Evolutionary conservation across 2,888 invertebrate species (phyloP).

Genomic region (Acleris literana): DNA sequence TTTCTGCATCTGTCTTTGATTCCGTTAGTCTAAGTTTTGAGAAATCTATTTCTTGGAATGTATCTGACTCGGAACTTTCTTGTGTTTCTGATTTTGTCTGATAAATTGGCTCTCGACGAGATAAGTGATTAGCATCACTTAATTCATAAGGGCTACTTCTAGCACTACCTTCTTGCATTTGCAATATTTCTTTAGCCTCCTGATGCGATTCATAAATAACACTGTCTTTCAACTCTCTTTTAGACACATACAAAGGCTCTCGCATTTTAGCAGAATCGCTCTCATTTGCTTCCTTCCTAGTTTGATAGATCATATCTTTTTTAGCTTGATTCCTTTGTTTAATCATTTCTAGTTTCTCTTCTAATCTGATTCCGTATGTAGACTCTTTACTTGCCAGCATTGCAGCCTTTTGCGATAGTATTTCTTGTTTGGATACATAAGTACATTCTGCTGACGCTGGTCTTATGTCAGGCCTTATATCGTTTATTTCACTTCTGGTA

Average conservation of each 20-base stretch:
- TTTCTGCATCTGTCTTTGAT: constrained; percentile 77
- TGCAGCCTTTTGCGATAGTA: constrained; percentile 78
- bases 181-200: constrained; percentile 67
- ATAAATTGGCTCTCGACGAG: constrained; percentile 75
- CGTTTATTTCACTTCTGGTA: constrained; percentile 60
- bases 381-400: constrained; percentile 75
- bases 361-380: constrained; percentile 64
- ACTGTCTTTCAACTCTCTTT: constrained; percentile 78
- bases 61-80: constrained; percentile 56
- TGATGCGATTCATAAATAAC: constrained; percentile 81
- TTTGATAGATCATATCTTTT: constrained; percentile 80
- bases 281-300: constrained; percentile 77
- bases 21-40: constrained; percentile 76
- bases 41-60: constrained; percentile 79
- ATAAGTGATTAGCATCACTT: constrained; percentile 78
- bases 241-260: constrained; percentile 79
- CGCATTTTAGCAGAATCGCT: constrained; percentile 72
- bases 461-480: constrained; percentile 61
- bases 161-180: constrained; percentile 59
- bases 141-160: constrained; percentile 78
- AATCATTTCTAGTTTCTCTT: constrained; percentile 80
- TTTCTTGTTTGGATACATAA: constrained; percentile 80
- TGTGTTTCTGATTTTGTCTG: constrained; percentile 73
- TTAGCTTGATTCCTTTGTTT: constrained; percentile 81
- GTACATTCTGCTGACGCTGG: constrained; percentile 78